A percentile compares a stretch with the other conserved stretches of the same genome.
Conservation (phyloP, 1,140 invertebrate genomes). For the Drosophila chauvacae region DNA sequence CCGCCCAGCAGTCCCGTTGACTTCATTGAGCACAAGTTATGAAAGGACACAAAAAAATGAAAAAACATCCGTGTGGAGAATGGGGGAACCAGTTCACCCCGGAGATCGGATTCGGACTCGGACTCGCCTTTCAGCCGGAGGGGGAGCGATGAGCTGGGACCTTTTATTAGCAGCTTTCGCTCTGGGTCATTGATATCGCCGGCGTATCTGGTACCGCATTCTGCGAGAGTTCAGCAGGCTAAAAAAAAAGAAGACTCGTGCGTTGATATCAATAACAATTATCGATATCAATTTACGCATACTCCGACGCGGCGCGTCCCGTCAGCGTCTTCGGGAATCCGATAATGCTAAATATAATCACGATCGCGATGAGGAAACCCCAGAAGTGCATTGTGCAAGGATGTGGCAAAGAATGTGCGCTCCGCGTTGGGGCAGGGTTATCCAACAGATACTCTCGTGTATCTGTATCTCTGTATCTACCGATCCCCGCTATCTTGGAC, state of each 20-base stretch:
- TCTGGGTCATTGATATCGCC: constrained; percentile 56
- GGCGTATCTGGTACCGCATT: background rate
- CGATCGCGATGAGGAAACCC: constrained; percentile 38
- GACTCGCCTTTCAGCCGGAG: constrained; percentile 15
- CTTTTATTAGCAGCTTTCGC: constrained; percentile 63
- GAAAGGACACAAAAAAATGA: constrained; percentile 24
- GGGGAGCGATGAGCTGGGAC: constrained; percentile 40
- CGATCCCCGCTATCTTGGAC: background rate
- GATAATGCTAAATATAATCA: constrained; percentile 32
- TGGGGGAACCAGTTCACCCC: constrained; percentile 17
- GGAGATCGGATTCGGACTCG: constrained; percentile 23
- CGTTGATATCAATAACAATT: constrained; percentile 78
- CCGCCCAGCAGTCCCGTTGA: constrained; percentile 6
- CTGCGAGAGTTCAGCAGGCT: constrained; percentile 29
- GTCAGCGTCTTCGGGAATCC: constrained; percentile 32
- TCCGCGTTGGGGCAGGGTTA: constrained; percentile 23
- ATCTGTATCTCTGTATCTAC: background rate
- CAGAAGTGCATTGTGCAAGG: constrained; percentile 53
- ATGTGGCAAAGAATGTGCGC: constrained; percentile 54
- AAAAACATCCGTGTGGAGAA: background rate
- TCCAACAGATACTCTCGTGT: constrained; percentile 15
- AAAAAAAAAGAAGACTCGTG: constrained; percentile 54
- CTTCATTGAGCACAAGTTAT: constrained; percentile 50
- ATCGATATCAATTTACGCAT: constrained; percentile 73
- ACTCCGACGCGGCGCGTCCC: constrained; percentile 17